Evolutionary conservation across 2,113 vertebrate species (phyloP).

Genomic region (Bos javanicus): DNA sequence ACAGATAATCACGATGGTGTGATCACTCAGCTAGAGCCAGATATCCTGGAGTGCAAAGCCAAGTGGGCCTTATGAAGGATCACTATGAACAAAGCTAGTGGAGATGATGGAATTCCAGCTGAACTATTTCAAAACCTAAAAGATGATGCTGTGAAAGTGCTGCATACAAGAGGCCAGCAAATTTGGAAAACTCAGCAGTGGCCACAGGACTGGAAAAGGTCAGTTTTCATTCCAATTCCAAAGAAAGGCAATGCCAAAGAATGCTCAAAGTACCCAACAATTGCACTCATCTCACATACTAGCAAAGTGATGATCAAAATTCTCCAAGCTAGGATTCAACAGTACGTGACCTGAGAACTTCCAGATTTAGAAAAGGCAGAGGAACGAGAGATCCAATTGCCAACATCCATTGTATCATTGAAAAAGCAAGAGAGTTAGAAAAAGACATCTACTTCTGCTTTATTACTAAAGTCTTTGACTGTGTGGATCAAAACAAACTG

Average conservation of each 20-base stretch:
- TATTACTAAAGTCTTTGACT: neutral
- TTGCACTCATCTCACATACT: neutral
- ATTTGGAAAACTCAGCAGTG: neutral
- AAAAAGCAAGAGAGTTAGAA: neutral
- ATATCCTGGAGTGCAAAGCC: neutral
- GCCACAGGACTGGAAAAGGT: neutral
- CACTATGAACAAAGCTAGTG: neutral
- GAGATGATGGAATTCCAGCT: neutral
- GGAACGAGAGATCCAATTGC: neutral
- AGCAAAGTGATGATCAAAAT: neutral
- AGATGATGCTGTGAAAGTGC: neutral
- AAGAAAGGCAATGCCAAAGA: neutral
- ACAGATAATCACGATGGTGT: neutral
- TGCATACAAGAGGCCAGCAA: neutral
- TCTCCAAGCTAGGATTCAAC: neutral
- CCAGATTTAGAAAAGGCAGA: neutral
- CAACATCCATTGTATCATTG: neutral
- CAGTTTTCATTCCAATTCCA: neutral
- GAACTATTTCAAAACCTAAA: neutral
- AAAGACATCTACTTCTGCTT: neutral
- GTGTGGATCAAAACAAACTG: neutral
- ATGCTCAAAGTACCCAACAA: neutral
- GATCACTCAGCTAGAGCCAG: neutral
- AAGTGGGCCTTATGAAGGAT: neutral
- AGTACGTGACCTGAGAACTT: fast-evolving